Conservation (phyloP, 2,113 vertebrate genomes). For the Phalacrocorax aristotelis region DNA sequence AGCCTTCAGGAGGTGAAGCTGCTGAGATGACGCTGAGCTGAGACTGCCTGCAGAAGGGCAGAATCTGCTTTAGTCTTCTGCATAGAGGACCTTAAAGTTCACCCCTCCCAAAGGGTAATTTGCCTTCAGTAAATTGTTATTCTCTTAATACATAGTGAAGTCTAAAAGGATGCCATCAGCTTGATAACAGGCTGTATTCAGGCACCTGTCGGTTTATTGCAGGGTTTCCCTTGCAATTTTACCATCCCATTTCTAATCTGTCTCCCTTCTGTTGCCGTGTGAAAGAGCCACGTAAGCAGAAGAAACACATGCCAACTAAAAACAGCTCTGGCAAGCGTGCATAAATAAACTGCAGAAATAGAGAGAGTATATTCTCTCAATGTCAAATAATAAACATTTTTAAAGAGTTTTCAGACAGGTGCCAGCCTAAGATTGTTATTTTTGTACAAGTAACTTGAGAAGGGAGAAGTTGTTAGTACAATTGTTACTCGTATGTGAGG, state of each 20-base stretch:
- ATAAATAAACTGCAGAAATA: background rate
- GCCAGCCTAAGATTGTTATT: background rate
- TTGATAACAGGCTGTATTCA: background rate
- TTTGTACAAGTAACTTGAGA: background rate
- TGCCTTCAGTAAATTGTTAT: background rate
- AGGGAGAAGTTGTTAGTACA: background rate
- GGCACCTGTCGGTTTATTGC: background rate
- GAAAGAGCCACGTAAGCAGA: conserved; percentile 2
- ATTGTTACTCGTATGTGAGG: background rate
- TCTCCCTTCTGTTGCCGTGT: conserved; percentile 20
- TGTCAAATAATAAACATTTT: background rate
- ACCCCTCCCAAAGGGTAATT: background rate
- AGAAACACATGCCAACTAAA: background rate
- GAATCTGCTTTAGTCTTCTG: background rate
- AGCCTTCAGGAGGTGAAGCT: background rate
- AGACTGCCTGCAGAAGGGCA: background rate
- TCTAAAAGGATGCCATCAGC: background rate
- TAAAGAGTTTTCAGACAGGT: background rate
- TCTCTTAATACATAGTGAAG: background rate
- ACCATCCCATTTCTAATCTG: background rate
- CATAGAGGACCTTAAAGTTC: fast-evolving
- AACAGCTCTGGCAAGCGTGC: background rate
- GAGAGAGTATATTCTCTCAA: background rate
- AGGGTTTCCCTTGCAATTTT: background rate
- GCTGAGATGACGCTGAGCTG: background rate